Evolutionary conservation across 2,113 vertebrate genomes (phyloP).

Genomic region (Pteropus alecto): DNA sequence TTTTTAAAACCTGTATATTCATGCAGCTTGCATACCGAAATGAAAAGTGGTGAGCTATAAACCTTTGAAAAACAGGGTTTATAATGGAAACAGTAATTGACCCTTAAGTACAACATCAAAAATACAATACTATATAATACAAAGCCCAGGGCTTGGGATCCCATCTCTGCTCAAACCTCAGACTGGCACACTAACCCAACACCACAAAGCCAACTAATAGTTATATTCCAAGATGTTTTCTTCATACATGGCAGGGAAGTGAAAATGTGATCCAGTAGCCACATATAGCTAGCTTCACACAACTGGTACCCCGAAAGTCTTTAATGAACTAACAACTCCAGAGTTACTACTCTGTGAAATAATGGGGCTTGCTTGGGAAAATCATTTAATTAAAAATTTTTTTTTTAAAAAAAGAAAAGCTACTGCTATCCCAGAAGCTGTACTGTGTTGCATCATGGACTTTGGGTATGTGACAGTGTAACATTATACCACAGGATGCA

Average conservation of each 20-base stretch:
- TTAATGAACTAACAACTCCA: slow-evolving; percentile 42
- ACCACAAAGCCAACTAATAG: slow-evolving; percentile 86
- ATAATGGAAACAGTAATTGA: slow-evolving; percentile 89
- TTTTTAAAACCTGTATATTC: slow-evolving; percentile 84
- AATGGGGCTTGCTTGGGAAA: neutral
- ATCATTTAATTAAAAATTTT: neutral
- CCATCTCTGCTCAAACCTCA: slow-evolving; percentile 83
- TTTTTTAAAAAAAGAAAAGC: neutral
- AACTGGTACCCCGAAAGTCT: neutral
- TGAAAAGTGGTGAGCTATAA: slow-evolving; percentile 83
- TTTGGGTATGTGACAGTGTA: neutral
- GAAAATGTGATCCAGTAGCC: slow-evolving; percentile 17
- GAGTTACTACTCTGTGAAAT: neutral
- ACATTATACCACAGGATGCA: neutral
- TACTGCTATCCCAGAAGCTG: neutral
- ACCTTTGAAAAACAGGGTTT: slow-evolving; percentile 85
- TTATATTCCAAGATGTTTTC: slow-evolving; percentile 78
- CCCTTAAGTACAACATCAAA: slow-evolving; percentile 84
- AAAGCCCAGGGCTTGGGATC: slow-evolving; percentile 78
- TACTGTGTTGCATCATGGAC: neutral
- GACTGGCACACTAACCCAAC: slow-evolving; percentile 82
- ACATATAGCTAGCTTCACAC: slow-evolving; percentile 10
- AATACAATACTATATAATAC: slow-evolving; percentile 86
- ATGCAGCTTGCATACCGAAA: slow-evolving; percentile 76
- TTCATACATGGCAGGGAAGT: slow-evolving; percentile 68